These are phyloP conservation scores for Geopemphigus sp. DNA, from an alignment of 1,140 invertebrate genomes.

Conservation along the genomic window DNA sequence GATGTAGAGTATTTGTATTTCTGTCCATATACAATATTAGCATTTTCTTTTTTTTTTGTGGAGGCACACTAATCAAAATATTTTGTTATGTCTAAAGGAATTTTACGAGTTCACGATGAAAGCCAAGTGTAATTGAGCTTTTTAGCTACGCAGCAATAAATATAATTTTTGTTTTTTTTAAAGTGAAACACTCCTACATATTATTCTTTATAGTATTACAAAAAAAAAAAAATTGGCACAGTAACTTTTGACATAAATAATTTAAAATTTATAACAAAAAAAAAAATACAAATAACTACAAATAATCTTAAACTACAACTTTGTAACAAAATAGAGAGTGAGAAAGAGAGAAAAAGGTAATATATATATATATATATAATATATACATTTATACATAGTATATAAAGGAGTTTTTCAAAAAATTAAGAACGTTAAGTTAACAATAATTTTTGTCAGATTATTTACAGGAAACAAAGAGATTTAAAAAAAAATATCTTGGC, in stretches of 20 bases:
- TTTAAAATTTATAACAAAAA: constrained; percentile 46
- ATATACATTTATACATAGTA: no score
- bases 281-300: constrained; percentile 37
- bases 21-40: background rate
- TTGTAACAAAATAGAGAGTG: constrained; percentile 27
- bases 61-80: background rate
- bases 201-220: background rate
- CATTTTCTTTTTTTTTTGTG: background rate
- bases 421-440: constrained; percentile 41
- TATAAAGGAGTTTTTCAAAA: constrained; percentile 33
- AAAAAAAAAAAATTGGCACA: constrained; percentile 41
- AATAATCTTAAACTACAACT: constrained; percentile 34
- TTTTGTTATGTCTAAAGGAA: background rate
- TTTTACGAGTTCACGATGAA: background rate
- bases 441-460: constrained; percentile 21
- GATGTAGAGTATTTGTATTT: background rate
- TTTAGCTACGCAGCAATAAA: background rate
- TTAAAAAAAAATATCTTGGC: constrained; percentile 25
- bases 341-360: background rate
- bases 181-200: background rate
- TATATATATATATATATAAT: background rate
- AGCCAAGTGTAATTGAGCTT: constrained; percentile 12
- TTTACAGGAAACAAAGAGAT: constrained; percentile 35
- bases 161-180: background rate
- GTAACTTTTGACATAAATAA: constrained; percentile 38